phyloP scores from a whole-genome alignment of 1,140 invertebrate species.

The Lucilia sericata region DNA sequence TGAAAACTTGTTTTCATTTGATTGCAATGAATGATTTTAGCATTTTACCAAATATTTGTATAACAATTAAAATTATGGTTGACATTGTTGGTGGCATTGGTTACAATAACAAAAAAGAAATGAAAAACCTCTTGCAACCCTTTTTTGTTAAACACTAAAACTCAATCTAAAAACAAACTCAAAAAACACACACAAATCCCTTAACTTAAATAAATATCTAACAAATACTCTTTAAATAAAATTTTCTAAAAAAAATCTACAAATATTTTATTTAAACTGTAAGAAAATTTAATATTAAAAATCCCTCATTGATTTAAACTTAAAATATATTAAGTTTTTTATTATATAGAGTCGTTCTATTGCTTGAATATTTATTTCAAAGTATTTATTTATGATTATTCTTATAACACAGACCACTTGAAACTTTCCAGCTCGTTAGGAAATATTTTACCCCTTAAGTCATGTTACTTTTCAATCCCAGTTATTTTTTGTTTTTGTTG shows the following conservation, averaged over 20 bases:
- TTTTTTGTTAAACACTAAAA: not conserved
- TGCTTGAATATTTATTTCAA: too few species aligned
- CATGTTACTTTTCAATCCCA: not conserved
- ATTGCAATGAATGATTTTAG: not conserved
- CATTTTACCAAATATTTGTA: not conserved
- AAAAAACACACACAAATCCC: too few species aligned
- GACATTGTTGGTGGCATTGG: constrained; percentile 12
- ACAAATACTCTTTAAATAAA: too few species aligned
- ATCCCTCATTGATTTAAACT: too few species aligned
- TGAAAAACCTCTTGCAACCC: not conserved
- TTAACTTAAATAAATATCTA: too few species aligned
- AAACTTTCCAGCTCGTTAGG: constrained; percentile 18
- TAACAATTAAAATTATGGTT: constrained; percentile 42
- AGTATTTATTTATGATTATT: too few species aligned
- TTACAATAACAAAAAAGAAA: constrained; percentile 5
- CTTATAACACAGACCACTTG: constrained; percentile 4
- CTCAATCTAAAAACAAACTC: too few species aligned
- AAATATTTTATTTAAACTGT: too few species aligned
- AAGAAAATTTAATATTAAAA: too few species aligned
- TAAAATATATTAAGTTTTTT: too few species aligned
- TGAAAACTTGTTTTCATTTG: not conserved
- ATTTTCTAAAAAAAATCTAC: too few species aligned
- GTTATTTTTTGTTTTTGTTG: not conserved
- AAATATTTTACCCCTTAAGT: constrained; percentile 19
- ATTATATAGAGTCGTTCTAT: too few species aligned